phyloP scores from a whole-genome alignment of 2,113 vertebrate genomes.

The Emydocephalus ijimae region DNA sequence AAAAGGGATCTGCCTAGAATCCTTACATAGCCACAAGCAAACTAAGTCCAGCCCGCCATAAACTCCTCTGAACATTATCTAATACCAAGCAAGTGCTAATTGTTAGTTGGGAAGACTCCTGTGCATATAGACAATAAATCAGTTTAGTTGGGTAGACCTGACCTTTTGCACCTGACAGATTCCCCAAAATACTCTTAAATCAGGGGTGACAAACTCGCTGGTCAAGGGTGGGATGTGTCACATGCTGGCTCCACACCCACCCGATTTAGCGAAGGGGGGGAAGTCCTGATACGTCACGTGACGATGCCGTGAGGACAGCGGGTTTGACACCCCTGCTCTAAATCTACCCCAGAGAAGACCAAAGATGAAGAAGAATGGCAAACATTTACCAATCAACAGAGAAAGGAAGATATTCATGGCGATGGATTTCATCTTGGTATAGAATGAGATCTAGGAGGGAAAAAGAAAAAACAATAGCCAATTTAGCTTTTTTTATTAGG shows the following conservation, averaged over 20 bases:
- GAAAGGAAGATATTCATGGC: background rate
- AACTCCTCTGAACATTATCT: background rate
- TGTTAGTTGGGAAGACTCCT: background rate
- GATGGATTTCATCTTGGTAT: background rate
- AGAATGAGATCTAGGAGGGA: background rate
- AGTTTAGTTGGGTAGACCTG: background rate
- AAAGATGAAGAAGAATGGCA: background rate
- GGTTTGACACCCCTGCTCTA: too few species aligned
- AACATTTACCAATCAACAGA: slow-evolving; percentile 5
- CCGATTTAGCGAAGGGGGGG: too few species aligned
- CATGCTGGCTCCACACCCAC: too few species aligned
- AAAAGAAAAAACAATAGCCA: background rate
- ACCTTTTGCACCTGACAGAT: background rate
- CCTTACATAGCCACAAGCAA: background rate
- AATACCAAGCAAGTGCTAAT: background rate
- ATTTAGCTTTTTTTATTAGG: background rate
- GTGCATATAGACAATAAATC: background rate
- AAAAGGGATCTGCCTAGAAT: background rate
- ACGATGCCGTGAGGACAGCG: too few species aligned
- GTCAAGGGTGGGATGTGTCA: too few species aligned
- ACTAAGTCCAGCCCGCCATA: background rate
- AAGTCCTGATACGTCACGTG: too few species aligned
- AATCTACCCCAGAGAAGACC: background rate
- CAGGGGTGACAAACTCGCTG: too few species aligned
- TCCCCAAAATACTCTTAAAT: background rate